These are phyloP conservation scores for Diplazon laetatorius DNA, from an alignment of 2,888 invertebrate genomes.

Conservation along the genomic window DNA sequence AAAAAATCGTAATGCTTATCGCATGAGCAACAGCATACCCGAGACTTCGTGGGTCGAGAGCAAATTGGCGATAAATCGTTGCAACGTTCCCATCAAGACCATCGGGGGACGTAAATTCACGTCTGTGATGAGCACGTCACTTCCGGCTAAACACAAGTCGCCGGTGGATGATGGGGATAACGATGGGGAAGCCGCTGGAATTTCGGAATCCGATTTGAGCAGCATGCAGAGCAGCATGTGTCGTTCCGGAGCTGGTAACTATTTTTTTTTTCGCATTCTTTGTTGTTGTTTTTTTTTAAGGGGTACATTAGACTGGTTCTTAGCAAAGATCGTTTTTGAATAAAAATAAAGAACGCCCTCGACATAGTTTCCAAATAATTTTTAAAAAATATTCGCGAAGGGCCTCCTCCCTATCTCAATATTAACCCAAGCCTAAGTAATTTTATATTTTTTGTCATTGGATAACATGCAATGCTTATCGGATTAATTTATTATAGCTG, in stretches of 20 bases:
- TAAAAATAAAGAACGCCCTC: too few relatives aligned
- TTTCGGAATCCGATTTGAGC: conserved; percentile 83
- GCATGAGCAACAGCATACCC: conserved; percentile 88
- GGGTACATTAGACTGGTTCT: too few relatives aligned
- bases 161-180: conserved; percentile 76
- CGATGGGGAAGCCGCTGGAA: conserved; percentile 78
- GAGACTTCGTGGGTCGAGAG: conserved; percentile 88
- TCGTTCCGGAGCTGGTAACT: conserved; percentile 81
- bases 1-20: conserved; percentile 79
- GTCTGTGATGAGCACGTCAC: conserved; percentile 77
- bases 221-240: conserved; percentile 84
- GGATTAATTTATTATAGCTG: too few relatives aligned
- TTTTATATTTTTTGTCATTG: too few relatives aligned
- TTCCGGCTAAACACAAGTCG: conserved; percentile 77
- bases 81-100: conserved; percentile 83
- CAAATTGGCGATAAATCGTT: conserved; percentile 86
- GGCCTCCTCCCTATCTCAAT: too few relatives aligned
- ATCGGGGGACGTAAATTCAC: conserved; percentile 73
- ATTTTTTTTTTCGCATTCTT: conserved; percentile 67
- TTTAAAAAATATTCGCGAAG: too few relatives aligned
- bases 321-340: too few relatives aligned
- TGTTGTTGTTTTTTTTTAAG: too few relatives aligned
- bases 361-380: too few relatives aligned
- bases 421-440: too few relatives aligned
- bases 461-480: too few relatives aligned